Evolutionary conservation across 1,140 invertebrate species (phyloP).

Genomic region (Belonocnema kinseyi): DNA sequence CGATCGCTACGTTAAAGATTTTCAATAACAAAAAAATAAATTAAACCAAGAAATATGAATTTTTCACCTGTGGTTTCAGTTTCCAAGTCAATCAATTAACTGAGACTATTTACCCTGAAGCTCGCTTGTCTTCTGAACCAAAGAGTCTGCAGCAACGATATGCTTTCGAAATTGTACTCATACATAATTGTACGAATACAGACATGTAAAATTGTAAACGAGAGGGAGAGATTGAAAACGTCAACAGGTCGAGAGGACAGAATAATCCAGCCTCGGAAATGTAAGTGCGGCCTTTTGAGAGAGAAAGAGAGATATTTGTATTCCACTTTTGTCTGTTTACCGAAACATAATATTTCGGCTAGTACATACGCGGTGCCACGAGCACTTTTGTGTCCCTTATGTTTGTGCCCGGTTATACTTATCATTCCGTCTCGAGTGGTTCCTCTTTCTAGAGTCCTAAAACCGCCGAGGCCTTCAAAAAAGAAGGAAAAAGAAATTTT

Average conservation of each 20-base stretch:
- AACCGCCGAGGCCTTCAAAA: conserved; percentile 47
- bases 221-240: conserved; percentile 62
- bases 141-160: not conserved
- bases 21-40: too few relatives aligned
- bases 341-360: conserved; percentile 72
- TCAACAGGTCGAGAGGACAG: conserved; percentile 64
- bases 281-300: conserved; percentile 41
- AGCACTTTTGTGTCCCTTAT: conserved; percentile 53
- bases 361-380: conserved; percentile 47
- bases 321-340: conserved; percentile 69
- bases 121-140: not conserved
- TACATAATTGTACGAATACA: conserved; percentile 8
- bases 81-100: not conserved
- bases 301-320: conserved; percentile 66
- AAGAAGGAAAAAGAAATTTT: not conserved
- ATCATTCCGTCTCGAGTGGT: conserved; percentile 56
- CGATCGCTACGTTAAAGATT: too few relatives aligned
- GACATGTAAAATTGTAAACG: not conserved
- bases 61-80: too few relatives aligned
- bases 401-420: conserved; percentile 54
- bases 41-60: too few relatives aligned
- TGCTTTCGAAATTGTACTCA: not conserved
- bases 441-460: conserved; percentile 44
- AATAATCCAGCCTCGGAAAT: conserved; percentile 50
- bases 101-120: not conserved